Percentiles rank a stretch among this genome's conserved stretches.
Evolutionary conservation across 2,797 vertebrate genomes (phyloP).

Genomic region (Pseudopleuronectes americanus): DNA sequence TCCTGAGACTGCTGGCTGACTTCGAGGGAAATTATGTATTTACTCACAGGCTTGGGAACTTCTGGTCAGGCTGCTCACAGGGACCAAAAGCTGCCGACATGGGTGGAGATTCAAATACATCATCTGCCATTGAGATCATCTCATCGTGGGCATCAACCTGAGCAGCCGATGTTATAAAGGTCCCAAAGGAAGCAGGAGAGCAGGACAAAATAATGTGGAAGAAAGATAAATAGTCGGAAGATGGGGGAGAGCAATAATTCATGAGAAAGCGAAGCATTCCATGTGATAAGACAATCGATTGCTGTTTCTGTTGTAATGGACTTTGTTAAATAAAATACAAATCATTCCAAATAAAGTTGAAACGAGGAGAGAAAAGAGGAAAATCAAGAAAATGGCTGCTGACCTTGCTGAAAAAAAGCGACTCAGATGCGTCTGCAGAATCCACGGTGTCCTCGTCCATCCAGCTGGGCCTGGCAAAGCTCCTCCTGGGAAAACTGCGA

Average conservation of each 20-base stretch:
- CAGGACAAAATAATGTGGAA: not conserved
- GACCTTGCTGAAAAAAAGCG: slow-evolving; percentile 97
- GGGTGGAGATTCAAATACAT: slow-evolving; percentile 96
- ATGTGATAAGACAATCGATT: not conserved
- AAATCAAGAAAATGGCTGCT: slow-evolving; percentile 40
- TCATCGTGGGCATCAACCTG: slow-evolving; percentile 89
- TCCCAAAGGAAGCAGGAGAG: not conserved
- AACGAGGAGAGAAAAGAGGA: not conserved
- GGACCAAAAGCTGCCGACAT: slow-evolving; percentile 85
- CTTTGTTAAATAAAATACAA: not conserved
- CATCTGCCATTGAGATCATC: slow-evolving; percentile 92
- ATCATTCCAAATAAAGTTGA: too few relatives aligned
- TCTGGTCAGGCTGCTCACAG: slow-evolving; percentile 68
- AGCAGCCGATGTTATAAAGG: not conserved
- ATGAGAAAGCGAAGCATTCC: not conserved
- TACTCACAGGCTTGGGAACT: slow-evolving; percentile 85
- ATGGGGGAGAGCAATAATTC: not conserved
- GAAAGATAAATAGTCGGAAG: not conserved
- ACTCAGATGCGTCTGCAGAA: slow-evolving; percentile 87
- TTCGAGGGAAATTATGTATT: not conserved
- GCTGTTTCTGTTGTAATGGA: not conserved
- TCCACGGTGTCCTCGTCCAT: slow-evolving; percentile 92
- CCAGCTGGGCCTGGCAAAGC: slow-evolving; percentile 91
- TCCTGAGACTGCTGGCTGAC: not conserved
- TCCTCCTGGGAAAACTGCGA: slow-evolving; percentile 84